These are phyloP conservation scores for Halcyon senegalensis DNA, from an alignment of 2,113 vertebrate genomes.

Conservation along the genomic window DNA sequence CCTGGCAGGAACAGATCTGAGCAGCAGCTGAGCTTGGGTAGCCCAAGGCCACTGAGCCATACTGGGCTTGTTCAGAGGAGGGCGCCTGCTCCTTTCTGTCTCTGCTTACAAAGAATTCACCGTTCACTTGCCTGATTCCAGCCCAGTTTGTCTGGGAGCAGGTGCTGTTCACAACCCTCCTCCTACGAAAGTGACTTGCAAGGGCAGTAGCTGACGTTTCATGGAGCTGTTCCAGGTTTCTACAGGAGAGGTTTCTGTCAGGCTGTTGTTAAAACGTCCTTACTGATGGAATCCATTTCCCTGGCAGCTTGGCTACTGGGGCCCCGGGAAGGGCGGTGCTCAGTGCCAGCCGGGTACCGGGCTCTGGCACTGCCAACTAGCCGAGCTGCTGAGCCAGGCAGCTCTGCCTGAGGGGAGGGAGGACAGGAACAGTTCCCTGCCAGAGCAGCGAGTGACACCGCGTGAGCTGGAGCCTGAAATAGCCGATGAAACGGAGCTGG, in stretches of 20 bases:
- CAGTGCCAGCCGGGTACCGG: rapidly evolving
- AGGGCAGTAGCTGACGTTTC: not conserved
- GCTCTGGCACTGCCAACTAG: not conserved
- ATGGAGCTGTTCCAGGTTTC: not conserved
- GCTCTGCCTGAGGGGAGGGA: not conserved
- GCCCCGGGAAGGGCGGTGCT: not conserved
- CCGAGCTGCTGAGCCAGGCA: not conserved
- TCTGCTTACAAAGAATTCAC: not conserved
- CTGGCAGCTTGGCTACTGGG: not conserved
- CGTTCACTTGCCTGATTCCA: rapidly evolving
- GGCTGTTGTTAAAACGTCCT: not conserved
- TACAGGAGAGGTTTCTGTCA: not conserved
- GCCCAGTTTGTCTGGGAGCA: not conserved
- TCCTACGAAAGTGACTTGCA: rapidly evolving
- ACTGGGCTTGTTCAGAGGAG: not conserved
- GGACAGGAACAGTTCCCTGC: not conserved
- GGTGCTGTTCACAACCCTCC: rapidly evolving
- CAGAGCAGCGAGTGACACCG: not conserved
- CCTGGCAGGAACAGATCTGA: not conserved
- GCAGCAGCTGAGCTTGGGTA: not conserved
- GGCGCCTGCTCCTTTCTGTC: not conserved
- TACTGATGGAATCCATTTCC: not conserved
- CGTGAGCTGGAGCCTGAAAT: not conserved
- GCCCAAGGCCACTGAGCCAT: not conserved
- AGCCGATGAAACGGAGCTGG: not conserved